Conservation (phyloP, 2,797 vertebrate species). For the Myiotriccus ornatus region DNA sequence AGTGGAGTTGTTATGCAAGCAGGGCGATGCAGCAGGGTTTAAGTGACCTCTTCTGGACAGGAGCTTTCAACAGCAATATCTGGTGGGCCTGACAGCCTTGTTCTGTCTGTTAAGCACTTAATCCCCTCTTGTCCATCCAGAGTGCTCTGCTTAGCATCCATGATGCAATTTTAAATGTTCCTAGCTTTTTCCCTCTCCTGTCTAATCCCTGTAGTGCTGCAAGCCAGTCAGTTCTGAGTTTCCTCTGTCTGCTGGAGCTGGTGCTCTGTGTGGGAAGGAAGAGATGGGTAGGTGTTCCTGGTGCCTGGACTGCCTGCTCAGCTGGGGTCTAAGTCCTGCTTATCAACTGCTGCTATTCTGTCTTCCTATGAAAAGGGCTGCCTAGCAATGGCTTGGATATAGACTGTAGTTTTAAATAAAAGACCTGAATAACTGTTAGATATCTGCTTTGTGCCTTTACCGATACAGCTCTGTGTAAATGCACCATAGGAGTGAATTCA, state of each 20-base stretch:
- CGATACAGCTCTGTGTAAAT: background rate
- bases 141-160: background rate
- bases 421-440: background rate
- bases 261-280: background rate
- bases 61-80: background rate
- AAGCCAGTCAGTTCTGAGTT: background rate
- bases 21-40: background rate
- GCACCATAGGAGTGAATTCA: background rate
- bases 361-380: background rate
- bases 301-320: background rate
- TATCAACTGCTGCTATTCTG: background rate
- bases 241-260: background rate
- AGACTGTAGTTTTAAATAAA: background rate
- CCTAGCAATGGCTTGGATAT: background rate
- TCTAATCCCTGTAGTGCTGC: slow-evolving; percentile 19
- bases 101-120: slow-evolving; percentile 50
- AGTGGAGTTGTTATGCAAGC: background rate
- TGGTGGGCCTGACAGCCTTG: background rate
- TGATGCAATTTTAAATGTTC: slow-evolving; percentile 8
- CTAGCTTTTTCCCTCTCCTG: background rate
- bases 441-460: background rate
- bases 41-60: background rate
- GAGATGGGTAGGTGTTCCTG: background rate
- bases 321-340: background rate
- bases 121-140: slow-evolving; percentile 44